phyloP scores from a whole-genome alignment of 2,797 vertebrate species.

The Peromyscus attwateri region DNA sequence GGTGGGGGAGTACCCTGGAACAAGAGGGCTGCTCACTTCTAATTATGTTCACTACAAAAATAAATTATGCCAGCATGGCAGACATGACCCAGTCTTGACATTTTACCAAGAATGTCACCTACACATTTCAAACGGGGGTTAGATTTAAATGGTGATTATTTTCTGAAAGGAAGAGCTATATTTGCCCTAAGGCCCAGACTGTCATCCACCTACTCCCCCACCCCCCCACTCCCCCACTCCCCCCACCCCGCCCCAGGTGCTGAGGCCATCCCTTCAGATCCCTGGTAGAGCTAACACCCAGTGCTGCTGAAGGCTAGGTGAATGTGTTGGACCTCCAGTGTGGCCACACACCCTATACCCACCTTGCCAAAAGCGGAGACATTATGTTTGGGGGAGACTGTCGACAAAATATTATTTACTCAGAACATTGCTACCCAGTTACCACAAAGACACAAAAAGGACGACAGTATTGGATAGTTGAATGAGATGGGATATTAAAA shows the following conservation, averaged over 20 bases:
- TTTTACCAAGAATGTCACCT: not conserved
- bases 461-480: not conserved
- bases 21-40: constrained; percentile 48
- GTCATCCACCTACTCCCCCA: not conserved
- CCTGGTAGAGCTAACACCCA: not conserved
- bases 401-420: not conserved
- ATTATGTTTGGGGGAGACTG: not conserved
- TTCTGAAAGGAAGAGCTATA: not conserved
- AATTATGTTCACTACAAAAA: constrained; percentile 42
- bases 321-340: not conserved
- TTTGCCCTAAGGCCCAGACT: not conserved
- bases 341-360: not conserved
- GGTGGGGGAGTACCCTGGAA: not conserved
- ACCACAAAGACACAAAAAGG: not conserved
- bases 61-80: not conserved
- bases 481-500: not conserved
- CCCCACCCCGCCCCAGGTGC: too few relatives aligned
- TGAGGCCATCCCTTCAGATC: not conserved
- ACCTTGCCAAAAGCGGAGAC: not conserved
- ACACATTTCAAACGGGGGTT: not conserved
- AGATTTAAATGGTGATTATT: constrained; percentile 3
- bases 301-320: not conserved
- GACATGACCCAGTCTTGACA: constrained; percentile 9
- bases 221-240: too few relatives aligned
- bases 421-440: not conserved